These are phyloP conservation scores for Syngnathus acus DNA, from an alignment of 2,797 vertebrate species.

Conservation along the genomic window DNA sequence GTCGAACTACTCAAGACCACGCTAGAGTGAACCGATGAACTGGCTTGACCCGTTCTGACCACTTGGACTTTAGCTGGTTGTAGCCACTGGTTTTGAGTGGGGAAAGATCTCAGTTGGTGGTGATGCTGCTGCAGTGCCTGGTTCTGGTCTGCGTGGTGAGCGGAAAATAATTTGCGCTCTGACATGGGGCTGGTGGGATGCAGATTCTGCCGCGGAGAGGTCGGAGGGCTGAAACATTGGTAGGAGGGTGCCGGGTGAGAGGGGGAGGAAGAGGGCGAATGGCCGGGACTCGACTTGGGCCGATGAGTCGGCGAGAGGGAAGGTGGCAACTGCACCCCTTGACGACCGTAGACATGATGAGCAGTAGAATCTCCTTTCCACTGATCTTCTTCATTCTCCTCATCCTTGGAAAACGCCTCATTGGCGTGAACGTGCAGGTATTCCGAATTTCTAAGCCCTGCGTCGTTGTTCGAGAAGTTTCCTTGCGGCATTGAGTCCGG, in stretches of 20 bases:
- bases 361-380: constrained; percentile 51
- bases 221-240: constrained; percentile 81
- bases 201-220: constrained; percentile 81
- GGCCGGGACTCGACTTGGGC: constrained; percentile 62
- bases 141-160: constrained; percentile 64
- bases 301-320: constrained; percentile 45
- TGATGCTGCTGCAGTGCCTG: constrained; percentile 69
- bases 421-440: constrained; percentile 34
- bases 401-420: constrained; percentile 67
- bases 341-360: constrained; percentile 22
- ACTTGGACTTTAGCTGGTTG: constrained; percentile 88
- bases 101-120: constrained; percentile 78
- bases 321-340: constrained; percentile 21
- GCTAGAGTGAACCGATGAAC: constrained; percentile 47
- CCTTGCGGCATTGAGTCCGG: constrained; percentile 53
- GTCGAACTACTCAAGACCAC: constrained; percentile 66
- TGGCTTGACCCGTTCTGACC: constrained; percentile 82
- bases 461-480: constrained; percentile 28
- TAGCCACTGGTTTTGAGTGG: constrained; percentile 82
- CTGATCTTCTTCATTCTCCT: constrained; percentile 76
- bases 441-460: constrained; percentile 24
- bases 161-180: constrained; percentile 79
- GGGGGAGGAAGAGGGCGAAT: constrained; percentile 71
- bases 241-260: constrained; percentile 68
- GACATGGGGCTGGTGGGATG: constrained; percentile 76